Base-by-base conservation (phyloP, 2,797 vertebrate genomes). In the Dendrocincla tyrannina region DNA sequence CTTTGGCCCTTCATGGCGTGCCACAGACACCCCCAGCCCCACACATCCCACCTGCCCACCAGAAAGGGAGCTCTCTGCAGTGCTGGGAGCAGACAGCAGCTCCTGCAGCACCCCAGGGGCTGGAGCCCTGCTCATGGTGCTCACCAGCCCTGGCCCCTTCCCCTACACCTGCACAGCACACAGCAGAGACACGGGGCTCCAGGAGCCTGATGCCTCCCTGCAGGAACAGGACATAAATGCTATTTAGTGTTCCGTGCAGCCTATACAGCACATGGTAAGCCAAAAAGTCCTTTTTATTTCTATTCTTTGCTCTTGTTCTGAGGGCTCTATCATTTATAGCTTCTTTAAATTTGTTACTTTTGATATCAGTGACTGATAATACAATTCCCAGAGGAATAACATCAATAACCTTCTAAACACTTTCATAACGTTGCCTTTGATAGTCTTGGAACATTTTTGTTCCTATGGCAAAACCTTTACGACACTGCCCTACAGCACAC, bases 341-440 rank as follows among this genome's bases (percentile, higher is more conserved):
- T 92, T 93, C 96, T 95, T 91, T 91, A 96, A 96, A 97, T 97
- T 93, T 96, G 97, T 97, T 95, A 89, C 96, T 92, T 93, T 93
- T 95, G 96, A 91, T 97, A 97, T 67, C 88, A 64, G 96, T 92
- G 96, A 93, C 62, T 84, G 91, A 94, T 96, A 94, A 94, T 96
- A 97, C 89, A 94, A 96, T 95, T 94, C 96, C 92, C 73, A 0
- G 83, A 88, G 58, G 88, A 94, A 73, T 88, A 92, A 80, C 93
- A 96, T 95, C 97, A 96, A 80, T 95, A 94, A 96, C 56, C 14
- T 47, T 67, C 96, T 91, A 93, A 96, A 83, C 85, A 75, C 95
- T 97, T 97, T 96, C 79, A 89, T 96, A 96, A 95, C 50, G 83
- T 93, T 86, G 70, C 87, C 96, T 97, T 96, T 96, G 96, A 97